Percentiles rank a stretch among this genome's conserved stretches.
Conservation (phyloP, 2,797 vertebrate genomes). For the Benthosema pterotum region DNA sequence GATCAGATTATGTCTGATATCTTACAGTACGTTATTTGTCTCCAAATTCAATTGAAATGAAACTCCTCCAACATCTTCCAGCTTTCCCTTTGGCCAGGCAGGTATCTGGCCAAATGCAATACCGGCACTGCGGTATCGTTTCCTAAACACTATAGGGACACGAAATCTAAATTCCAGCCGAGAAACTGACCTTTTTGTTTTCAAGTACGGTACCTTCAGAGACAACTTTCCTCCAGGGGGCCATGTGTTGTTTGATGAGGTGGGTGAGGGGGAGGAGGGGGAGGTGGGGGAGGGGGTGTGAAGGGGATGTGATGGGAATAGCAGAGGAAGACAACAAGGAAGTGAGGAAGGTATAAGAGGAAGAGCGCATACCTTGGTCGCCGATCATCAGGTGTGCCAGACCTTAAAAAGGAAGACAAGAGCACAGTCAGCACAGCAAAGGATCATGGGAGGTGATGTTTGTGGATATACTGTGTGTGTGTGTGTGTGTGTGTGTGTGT, state of each 20-base stretch:
- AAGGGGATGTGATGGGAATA: constrained; percentile 65
- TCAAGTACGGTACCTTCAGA: constrained; percentile 75
- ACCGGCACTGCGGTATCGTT: constrained; percentile 1
- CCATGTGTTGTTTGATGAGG: constrained; percentile 81
- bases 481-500: constrained; percentile 24
- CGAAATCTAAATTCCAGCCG: constrained; percentile 45
- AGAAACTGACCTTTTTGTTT: constrained; percentile 74
- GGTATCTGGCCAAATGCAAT: background rate
- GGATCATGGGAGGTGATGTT: constrained; percentile 84
- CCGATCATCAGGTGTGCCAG: constrained; percentile 99
- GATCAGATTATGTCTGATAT: constrained; percentile 13
- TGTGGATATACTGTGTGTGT: constrained; percentile 26
- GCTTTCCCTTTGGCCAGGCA: accelerated
- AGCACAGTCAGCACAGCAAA: constrained; percentile 98
- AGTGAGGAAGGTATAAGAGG: constrained; percentile 70
- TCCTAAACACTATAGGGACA: constrained; percentile 21
- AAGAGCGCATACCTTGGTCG: constrained; percentile 97
- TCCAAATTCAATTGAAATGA: constrained; percentile 36
- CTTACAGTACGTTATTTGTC: background rate
- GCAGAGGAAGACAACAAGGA: constrained; percentile 91
- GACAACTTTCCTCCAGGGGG: constrained; percentile 78
- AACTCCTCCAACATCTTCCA: too few species aligned
- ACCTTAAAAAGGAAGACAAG: constrained; percentile 99
- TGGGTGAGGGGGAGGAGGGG: constrained; percentile 28
- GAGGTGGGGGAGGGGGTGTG: constrained; percentile 18